Conservation (phyloP, 2,113 vertebrate genomes). For the Sisor rabdophorus region DNA sequence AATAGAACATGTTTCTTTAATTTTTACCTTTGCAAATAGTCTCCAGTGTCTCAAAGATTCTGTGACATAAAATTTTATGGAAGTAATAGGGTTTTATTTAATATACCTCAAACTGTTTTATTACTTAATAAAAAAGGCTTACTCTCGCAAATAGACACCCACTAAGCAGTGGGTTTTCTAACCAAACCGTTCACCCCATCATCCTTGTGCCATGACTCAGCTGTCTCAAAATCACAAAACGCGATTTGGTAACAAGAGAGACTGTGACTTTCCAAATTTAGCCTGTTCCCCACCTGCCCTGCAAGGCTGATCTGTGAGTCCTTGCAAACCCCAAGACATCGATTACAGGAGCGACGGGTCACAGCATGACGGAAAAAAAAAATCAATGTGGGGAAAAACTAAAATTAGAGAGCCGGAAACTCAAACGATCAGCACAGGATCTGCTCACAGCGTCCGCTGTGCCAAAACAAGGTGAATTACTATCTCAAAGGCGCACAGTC, state of each 20-base stretch:
- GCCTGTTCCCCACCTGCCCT: conserved; percentile 29
- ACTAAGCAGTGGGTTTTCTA: neutral
- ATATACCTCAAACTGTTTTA: neutral
- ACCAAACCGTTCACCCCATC: neutral
- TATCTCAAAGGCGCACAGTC: conserved; percentile 24
- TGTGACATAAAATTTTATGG: neutral
- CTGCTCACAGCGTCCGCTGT: conserved; percentile 23
- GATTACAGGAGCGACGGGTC: conserved; percentile 33
- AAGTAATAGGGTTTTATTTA: no score
- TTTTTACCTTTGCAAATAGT: neutral
- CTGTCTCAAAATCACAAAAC: conserved; percentile 18
- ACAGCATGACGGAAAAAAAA: neutral
- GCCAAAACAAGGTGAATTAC: conserved; percentile 28
- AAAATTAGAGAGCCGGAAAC: conserved; percentile 40
- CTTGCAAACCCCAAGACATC: conserved; percentile 26
- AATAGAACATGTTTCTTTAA: neutral
- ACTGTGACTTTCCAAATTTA: conserved; percentile 31
- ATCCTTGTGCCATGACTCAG: conserved; percentile 8
- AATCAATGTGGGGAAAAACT: conserved; percentile 42
- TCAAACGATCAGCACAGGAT: conserved; percentile 35
- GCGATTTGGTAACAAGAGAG: conserved; percentile 29
- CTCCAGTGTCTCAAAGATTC: neutral
- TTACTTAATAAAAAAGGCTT: neutral
- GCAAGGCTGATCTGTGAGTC: conserved; percentile 6
- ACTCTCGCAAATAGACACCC: no score